Base-by-base conservation (phyloP, 2,113 vertebrate genomes). In the Menidia beryllina region DNA sequence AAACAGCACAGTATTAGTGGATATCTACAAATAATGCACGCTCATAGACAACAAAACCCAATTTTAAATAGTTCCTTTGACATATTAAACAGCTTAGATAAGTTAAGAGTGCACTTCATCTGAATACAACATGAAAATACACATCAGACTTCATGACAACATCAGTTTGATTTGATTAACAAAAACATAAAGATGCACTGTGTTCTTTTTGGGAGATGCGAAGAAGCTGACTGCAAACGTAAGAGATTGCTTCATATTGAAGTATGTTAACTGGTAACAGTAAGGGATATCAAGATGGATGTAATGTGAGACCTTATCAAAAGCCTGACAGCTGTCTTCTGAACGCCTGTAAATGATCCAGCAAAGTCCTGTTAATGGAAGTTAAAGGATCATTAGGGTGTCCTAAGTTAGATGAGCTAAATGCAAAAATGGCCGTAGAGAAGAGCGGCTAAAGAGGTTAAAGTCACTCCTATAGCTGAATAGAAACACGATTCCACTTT, bases 341-440 rank as follows among this genome's bases (percentile, higher is more conserved):
- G 53, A 27, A 48, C 26, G 30, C 20, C 25, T 48, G 48, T 38
- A 69, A 68, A 57, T 21, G 38, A 68, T 72, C 72, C 60, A 48
- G 30, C 24, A 55, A 84, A 70, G 63, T 60, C 49, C 54, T 52
- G 59, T 64, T 80, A 80, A 80, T 69, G 43, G 26, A 79, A 12
- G 23, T 34, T 43, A 66, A 55, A 64, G 21, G 30, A 47, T 14
- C 60, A 25, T 41, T 19, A 17, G 38, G 27, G 53, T 51, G 26
- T 72, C 47, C 55, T 36, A 71, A 47, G 52, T 61, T 3, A 43
- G 54, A 66, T 4, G 34, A 43, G 51, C 45, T 54, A 48, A 45
- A 62, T 74, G 21, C 34, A 61, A 14, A 17, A 20, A 45, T 9
- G 13, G 43, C 2, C 20, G n/a, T 9, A 9, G 24, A 39, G 26